Evolutionary conservation across 2,888 invertebrate species (phyloP), one percentile per base, ranked within the genome.

Genomic region (Exephanes ischioxanthus): DNA sequence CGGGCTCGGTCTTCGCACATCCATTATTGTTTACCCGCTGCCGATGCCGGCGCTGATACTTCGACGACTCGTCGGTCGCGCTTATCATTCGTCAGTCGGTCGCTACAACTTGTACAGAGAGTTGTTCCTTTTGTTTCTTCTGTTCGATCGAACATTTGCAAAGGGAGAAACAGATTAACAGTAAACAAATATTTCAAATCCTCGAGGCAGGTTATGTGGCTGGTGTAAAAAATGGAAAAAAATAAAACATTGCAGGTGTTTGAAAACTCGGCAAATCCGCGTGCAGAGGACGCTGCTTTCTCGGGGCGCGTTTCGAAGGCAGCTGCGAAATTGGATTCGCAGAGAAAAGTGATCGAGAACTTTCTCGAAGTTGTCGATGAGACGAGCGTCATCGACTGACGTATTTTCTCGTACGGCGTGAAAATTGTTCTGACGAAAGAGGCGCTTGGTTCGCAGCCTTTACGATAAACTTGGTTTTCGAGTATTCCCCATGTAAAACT

Each of bases 101-200:
- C 33, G n/a, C 37, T 33, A 71, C 84, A 84, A 84, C 84, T 80
- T 84, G 80, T 84, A 48, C 45, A 80, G 71, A 77, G 71, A 84
- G 80, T 71, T 84, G 83, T 72, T 16, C 7, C 5, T 75, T 58
- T 70, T 70, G 19, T 0, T 22, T 9, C 37, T n/a, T 22, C 55
- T 37, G 22, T 72, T n/a, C 37, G 11, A 71, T 66, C 3, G 7
- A 37, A 19, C 33, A 41, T 80, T 71, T n/a, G 33, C 9, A 16
- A 67, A 33, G 68, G 73, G 16, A 51, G 45, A 33, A 19, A 58
- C 55, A 37, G 48, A 76, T 53, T 77, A 73, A 81, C 51, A 37
- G 67, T 77, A 66, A 76, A 84, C 77, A 84, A 72, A 81, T 68
- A 83, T 71, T 84, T 84, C 73, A 81, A 78, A 81, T 81, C 63